Conservation (phyloP, 2,113 vertebrate species). For the Enhydra lutris region DNA sequence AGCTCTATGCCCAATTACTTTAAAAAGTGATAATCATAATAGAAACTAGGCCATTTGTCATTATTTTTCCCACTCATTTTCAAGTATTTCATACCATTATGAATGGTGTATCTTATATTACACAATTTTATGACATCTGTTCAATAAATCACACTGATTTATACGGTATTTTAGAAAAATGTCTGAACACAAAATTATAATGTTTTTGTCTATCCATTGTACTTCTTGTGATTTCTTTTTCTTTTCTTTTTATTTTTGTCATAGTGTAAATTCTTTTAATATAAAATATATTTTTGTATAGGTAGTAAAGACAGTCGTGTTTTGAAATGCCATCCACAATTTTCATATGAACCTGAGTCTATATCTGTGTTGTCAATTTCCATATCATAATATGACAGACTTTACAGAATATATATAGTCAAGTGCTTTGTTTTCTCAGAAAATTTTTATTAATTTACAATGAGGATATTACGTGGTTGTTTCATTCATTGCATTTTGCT, state of each 20-base stretch:
- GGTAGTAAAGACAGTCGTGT: not conserved
- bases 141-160: not conserved
- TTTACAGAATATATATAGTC: not conserved
- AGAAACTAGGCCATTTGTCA: not conserved
- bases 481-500: not conserved
- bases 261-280: not conserved
- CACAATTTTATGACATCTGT: not conserved
- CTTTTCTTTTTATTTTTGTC: not conserved
- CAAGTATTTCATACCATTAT: not conserved
- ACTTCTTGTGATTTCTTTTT: not conserved
- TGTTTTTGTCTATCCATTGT: not conserved
- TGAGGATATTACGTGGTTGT: not conserved
- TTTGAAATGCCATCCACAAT: not conserved
- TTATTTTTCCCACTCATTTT: not conserved
- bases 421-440: not conserved
- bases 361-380: not conserved
- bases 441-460: not conserved
- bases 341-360: not conserved
- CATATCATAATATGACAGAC: not conserved
- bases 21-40: not conserved
- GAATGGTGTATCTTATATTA: not conserved
- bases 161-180: not conserved
- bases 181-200: not conserved
- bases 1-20: not conserved
- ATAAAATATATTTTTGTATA: not conserved